Conservation (phyloP, 2,113 vertebrate genomes). For the Carassius carassius region DNA sequence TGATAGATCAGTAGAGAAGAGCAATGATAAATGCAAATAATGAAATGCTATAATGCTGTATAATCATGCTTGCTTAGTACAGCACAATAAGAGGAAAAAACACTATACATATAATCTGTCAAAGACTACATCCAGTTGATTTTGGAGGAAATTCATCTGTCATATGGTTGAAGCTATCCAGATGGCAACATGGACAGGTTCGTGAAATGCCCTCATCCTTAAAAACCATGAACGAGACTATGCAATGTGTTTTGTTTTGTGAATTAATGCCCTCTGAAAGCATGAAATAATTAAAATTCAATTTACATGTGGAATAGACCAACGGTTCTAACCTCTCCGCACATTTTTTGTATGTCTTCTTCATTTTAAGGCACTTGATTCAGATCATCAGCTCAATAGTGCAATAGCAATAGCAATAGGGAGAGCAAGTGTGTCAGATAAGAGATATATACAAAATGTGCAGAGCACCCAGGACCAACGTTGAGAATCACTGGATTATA, state of each 20-base stretch:
- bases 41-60: background rate
- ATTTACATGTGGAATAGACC: too few species aligned
- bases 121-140: background rate
- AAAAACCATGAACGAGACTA: background rate
- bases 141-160: background rate
- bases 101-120: background rate
- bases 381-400: background rate
- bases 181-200: background rate
- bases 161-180: background rate
- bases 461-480: too few species aligned
- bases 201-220: background rate
- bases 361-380: background rate
- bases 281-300: background rate
- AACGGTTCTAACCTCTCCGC: background rate
- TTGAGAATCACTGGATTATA: background rate
- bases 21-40: background rate
- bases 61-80: background rate
- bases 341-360: background rate
- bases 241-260: background rate
- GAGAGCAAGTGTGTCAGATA: background rate
- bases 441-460: background rate
- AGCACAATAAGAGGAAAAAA: background rate
- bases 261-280: background rate
- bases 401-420: too few species aligned
- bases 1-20: background rate